phyloP scores from a whole-genome alignment of 2,888 invertebrate genomes.

The Agrotis puta region DNA sequence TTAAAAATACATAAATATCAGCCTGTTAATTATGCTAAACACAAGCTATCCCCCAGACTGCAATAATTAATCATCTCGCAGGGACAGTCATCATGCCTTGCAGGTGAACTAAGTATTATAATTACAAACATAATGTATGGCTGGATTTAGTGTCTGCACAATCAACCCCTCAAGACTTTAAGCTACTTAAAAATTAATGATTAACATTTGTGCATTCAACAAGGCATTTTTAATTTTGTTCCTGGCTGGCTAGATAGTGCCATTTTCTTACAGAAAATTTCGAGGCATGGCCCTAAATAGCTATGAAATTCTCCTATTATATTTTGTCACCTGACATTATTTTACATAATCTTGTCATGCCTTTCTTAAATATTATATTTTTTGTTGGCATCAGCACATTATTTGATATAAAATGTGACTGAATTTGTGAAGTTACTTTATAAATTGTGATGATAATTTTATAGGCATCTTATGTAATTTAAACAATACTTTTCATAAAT shows the following conservation, averaged over 20 bases:
- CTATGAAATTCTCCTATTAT: slow-evolving; percentile 47
- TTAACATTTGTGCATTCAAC: slow-evolving; percentile 46
- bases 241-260: slow-evolving; percentile 30
- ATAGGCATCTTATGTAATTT: slow-evolving; percentile 68
- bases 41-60: slow-evolving; percentile 1
- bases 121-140: slow-evolving; percentile 20
- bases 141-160: slow-evolving; percentile 14
- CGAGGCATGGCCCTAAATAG: slow-evolving; percentile 42
- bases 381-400: slow-evolving; percentile 38
- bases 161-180: slow-evolving; percentile 31
- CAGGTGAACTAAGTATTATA: background rate
- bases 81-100: background rate
- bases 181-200: slow-evolving; percentile 52
- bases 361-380: slow-evolving; percentile 29
- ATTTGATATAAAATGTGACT: slow-evolving; percentile 63
- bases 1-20: slow-evolving; percentile 53
- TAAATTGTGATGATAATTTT: slow-evolving; percentile 70
- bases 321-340: slow-evolving; percentile 27
- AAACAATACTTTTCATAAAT: slow-evolving; percentile 72
- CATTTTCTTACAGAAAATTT: slow-evolving; percentile 54
- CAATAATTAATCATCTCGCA: slow-evolving; percentile 7
- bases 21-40: slow-evolving; percentile 13
- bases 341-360: slow-evolving; percentile 46
- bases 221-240: slow-evolving; percentile 47
- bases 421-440: slow-evolving; percentile 64